Conservation (phyloP, 2,888 invertebrate genomes). For the Heliconius ismenius region DNA sequence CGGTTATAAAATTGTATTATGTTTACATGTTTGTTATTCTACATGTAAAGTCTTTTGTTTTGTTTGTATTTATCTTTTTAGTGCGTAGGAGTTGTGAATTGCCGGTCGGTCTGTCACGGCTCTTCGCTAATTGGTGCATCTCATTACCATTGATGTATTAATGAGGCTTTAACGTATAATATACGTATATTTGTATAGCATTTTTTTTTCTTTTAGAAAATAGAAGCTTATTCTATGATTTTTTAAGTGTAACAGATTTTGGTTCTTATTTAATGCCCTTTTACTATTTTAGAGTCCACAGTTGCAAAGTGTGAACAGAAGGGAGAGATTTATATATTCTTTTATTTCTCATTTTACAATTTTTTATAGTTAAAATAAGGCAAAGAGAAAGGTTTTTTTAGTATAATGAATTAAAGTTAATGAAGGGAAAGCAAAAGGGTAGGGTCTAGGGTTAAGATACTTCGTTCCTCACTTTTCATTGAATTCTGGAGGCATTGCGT, state of each 20-base stretch:
- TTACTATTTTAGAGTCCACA: neutral
- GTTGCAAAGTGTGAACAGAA: neutral
- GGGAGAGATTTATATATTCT: neutral
- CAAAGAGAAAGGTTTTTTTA: too few relatives aligned
- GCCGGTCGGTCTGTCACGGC: conserved; percentile 48
- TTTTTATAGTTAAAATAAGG: too few relatives aligned
- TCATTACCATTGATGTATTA: conserved; percentile 52
- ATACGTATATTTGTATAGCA: neutral
- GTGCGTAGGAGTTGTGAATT: conserved; percentile 51
- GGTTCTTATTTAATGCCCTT: neutral
- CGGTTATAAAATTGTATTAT: conserved; percentile 11
- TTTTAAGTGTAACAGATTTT: neutral
- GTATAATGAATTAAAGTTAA: too few relatives aligned
- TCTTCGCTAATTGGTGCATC: conserved; percentile 49
- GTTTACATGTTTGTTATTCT: conserved; percentile 15
- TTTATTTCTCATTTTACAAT: neutral
- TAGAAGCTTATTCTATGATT: neutral
- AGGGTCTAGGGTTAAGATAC: too few relatives aligned
- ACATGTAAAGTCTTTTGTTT: conserved; percentile 15
- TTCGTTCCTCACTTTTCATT: too few relatives aligned
- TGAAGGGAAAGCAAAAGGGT: too few relatives aligned
- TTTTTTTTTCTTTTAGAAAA: neutral
- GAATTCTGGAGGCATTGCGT: too few relatives aligned
- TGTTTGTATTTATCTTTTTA: conserved; percentile 25
- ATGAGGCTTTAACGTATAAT: conserved; percentile 41